phyloP scores from a whole-genome alignment of 2,797 vertebrate species.

The Lagorchestes hirsutus region DNA sequence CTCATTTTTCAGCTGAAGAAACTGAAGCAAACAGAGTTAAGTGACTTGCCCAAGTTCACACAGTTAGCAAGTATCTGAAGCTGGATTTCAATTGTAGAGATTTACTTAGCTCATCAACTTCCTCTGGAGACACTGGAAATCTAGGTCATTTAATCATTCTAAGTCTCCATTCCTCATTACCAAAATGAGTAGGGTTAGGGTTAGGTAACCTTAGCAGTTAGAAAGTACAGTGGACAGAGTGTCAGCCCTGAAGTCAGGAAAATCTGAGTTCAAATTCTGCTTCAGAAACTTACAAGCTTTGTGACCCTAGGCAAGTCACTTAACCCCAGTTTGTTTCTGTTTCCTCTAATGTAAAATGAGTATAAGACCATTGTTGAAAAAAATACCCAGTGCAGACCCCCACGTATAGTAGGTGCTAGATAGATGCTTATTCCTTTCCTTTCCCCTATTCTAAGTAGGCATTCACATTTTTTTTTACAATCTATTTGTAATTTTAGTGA shows the following conservation, averaged over 20 bases:
- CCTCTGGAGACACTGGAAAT: background rate
- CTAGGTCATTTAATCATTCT: background rate
- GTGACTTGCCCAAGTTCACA: background rate
- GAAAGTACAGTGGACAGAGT: background rate
- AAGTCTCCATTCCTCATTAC: background rate
- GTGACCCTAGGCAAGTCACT: background rate
- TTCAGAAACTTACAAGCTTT: background rate
- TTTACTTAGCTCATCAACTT: background rate
- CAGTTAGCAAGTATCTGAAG: background rate
- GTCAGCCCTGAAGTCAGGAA: background rate
- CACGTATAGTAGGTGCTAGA: background rate
- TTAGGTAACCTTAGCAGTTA: background rate
- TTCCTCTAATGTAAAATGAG: background rate
- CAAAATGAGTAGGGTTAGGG: background rate
- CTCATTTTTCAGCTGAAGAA: background rate
- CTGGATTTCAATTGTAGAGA: background rate
- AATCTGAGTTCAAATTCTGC: background rate
- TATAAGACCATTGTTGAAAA: background rate
- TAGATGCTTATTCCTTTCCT: background rate
- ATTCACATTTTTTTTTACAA: background rate
- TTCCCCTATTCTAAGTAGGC: background rate
- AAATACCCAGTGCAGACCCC: background rate
- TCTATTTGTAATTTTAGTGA: background rate
- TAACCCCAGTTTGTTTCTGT: background rate
- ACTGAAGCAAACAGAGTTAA: background rate